Conservation (phyloP, 2,113 vertebrate genomes). For the Hypocryptadius cinnamomeus region DNA sequence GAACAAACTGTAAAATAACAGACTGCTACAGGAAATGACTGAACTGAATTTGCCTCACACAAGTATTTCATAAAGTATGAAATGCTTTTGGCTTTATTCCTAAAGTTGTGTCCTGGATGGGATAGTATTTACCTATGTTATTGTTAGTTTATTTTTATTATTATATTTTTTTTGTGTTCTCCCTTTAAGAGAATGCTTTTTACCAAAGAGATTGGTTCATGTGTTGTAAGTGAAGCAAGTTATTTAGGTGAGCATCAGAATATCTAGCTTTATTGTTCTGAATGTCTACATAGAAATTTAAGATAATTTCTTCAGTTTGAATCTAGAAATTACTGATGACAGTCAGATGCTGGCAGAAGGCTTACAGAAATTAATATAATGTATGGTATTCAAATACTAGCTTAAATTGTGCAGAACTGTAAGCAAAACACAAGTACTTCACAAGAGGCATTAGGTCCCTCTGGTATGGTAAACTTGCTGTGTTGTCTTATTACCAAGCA, state of each 20-base stretch:
- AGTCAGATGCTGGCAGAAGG: not conserved
- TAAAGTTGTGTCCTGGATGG: not conserved
- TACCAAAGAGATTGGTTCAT: not conserved
- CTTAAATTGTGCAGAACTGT: not conserved
- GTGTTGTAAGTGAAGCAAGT: not conserved
- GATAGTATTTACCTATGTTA: not conserved
- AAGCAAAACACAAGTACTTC: not conserved
- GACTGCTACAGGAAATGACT: not conserved
- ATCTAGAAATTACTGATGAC: not conserved
- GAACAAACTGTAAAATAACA: too few species aligned
- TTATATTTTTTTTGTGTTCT: not conserved
- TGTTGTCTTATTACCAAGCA: not conserved
- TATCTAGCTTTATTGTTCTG: not conserved
- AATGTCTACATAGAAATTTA: not conserved
- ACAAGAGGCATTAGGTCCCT: not conserved
- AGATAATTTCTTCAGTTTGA: not conserved
- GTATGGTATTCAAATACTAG: not conserved
- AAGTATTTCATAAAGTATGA: not conserved
- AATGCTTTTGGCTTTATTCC: not conserved
- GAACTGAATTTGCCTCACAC: not conserved
- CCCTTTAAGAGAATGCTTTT: not conserved
- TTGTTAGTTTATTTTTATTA: not conserved
- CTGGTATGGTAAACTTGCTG: not conserved
- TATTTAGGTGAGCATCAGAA: not conserved
- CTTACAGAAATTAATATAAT: not conserved